A percentile compares a stretch with the other conserved stretches of the same genome.
These are phyloP conservation scores for Xenops minutus DNA, from an alignment of 2,797 vertebrate species.

Conservation along the genomic window DNA sequence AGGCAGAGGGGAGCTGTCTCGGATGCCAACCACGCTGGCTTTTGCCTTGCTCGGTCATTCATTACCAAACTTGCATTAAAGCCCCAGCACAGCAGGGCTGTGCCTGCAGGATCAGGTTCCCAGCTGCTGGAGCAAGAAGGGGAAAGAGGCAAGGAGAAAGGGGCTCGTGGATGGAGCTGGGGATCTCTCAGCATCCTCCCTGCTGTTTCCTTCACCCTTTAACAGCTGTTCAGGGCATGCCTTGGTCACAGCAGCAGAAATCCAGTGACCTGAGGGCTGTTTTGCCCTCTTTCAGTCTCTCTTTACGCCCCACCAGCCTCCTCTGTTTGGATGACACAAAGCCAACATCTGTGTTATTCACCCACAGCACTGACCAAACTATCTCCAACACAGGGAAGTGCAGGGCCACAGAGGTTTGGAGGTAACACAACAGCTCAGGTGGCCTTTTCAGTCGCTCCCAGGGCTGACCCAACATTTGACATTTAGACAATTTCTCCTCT, in stretches of 20 bases:
- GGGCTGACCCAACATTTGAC: background rate
- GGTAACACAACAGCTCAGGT: rapidly evolving
- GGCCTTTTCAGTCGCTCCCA: background rate
- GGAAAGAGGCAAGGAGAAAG: background rate
- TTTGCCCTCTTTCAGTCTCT: background rate
- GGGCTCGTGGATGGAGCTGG: background rate
- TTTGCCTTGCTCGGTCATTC: background rate
- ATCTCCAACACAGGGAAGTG: background rate
- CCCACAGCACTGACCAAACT: background rate
- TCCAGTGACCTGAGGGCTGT: background rate
- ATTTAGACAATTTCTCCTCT: background rate
- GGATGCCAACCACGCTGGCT: background rate
- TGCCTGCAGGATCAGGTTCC: slow-evolving; percentile 7
- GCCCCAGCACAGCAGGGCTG: background rate
- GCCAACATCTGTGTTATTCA: background rate
- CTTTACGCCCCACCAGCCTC: background rate
- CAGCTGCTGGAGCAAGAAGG: background rate
- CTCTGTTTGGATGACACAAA: background rate
- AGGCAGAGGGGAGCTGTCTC: background rate
- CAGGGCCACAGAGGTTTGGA: background rate
- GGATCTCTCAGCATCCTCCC: background rate
- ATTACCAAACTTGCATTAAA: background rate
- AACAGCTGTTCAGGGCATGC: rapidly evolving
- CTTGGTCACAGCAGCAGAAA: background rate
- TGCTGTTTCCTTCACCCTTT: background rate